These are phyloP conservation scores for Crotalus tigris DNA, from an alignment of 2,113 vertebrate species.

Conservation along the genomic window DNA sequence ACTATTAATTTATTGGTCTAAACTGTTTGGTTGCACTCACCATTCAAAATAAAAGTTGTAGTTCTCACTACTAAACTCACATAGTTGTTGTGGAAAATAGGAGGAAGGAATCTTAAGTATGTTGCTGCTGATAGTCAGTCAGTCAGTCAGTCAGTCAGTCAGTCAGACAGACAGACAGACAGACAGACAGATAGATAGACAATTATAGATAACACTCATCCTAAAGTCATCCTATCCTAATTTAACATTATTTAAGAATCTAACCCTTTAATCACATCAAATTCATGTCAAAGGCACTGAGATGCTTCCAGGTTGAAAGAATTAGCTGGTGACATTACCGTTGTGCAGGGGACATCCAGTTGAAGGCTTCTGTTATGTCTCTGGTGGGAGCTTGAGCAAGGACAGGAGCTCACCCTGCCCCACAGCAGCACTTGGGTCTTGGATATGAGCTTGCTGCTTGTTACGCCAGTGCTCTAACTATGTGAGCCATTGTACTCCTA, in stretches of 20 bases:
- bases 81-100: neutral
- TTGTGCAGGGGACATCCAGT: neutral
- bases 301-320: neutral
- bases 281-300: neutral
- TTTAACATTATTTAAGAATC: neutral
- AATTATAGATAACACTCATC: neutral
- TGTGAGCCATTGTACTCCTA: neutral
- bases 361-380: neutral
- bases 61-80: neutral
- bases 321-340: neutral
- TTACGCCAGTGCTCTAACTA: neutral
- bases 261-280: neutral
- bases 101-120: neutral
- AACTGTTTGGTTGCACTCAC: neutral
- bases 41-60: neutral
- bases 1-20: neutral
- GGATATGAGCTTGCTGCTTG: neutral
- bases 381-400: neutral
- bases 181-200: neutral
- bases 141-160: too few species aligned
- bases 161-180: neutral
- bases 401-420: neutral
- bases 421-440: neutral
- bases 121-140: neutral
- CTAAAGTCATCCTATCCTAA: neutral